Base-by-base conservation (phyloP, 2,888 invertebrate species). In the Spilarctia lutea region DNA sequence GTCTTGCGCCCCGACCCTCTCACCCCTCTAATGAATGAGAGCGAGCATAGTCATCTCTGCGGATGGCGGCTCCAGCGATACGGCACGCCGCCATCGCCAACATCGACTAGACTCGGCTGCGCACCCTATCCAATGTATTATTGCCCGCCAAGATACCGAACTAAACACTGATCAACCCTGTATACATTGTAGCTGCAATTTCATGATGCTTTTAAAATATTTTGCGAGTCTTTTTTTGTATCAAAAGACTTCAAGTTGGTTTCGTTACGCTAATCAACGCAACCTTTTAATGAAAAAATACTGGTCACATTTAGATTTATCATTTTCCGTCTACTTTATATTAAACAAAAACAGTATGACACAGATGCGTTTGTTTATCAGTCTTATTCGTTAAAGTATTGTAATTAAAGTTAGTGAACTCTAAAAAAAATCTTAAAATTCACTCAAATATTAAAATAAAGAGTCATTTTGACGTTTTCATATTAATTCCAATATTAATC, bases 11-110 rank as follows among this genome's bases (percentile, higher is more conserved):
- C 91, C 90, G 88, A 83, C 88, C 92, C 91, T 90, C 91, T 85
- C 89, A 83, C 91, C 94, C 94, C 94, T 93, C 93, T 94, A 94
- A 94, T 96, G 95, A 95, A 96, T 96, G 95, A 94, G 94, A 95
- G 93, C 93, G 94, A 91, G 91, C 94, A 93, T 92, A 95, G 93
- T 93, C 94, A 94, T 94, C 94, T 94, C 94, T 93, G 94, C 93
- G 94, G 94, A 92, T 93, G 93, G 93, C 92, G 93, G 92, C 89
- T 90, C 87, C 85, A 82, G 88, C 90, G 92, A 91, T 92, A 91
- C 88, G 89, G 91, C 91, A 90, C 89, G 90, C 88, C 87, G 80
- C 86, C 86, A 85, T 80, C 87, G 86, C 87, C 88, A 84, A 86
- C 84, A 84, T 85, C 86, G 88, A 86, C 90, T 86, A 86, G 86